phyloP scores from a whole-genome alignment of 2,888 invertebrate genomes.

The Sphaerophoria taeniata region DNA sequence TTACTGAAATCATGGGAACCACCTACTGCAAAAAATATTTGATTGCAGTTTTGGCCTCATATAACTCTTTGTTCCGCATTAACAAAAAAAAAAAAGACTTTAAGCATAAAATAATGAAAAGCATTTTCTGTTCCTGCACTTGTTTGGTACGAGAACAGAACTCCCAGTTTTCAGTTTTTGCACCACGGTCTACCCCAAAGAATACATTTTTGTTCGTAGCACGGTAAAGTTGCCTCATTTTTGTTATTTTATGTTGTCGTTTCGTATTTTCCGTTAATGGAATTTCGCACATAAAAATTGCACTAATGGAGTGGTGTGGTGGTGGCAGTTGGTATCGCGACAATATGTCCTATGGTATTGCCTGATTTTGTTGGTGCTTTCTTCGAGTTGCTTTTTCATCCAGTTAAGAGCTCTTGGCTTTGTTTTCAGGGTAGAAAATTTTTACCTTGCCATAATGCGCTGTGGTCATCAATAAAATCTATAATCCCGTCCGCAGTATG shows the following conservation, averaged over 20 bases:
- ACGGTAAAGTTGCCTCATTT: too few relatives aligned
- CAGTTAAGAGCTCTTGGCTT: conserved; percentile 9
- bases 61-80: too few relatives aligned
- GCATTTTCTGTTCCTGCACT: too few relatives aligned
- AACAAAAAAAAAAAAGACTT: too few relatives aligned
- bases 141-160: too few relatives aligned
- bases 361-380: background rate
- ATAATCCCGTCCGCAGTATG: conserved; percentile 65
- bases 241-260: background rate
- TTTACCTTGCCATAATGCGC: conserved; percentile 19
- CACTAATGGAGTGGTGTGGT: conserved; percentile 57
- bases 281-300: conserved; percentile 48
- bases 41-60: too few relatives aligned
- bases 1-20: too few relatives aligned
- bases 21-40: too few relatives aligned
- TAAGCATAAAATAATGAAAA: too few relatives aligned
- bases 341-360: background rate
- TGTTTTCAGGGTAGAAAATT: conserved; percentile 23
- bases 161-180: too few relatives aligned
- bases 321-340: conserved; percentile 1
- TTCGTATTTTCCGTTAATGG: conserved; percentile 54
- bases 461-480: conserved; percentile 64
- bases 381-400: background rate
- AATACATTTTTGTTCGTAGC: too few relatives aligned
- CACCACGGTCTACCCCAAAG: too few relatives aligned